A percentile compares a stretch with the other conserved stretches of the same genome.
Conservation (phyloP, 1,140 invertebrate genomes). For the Ceratoteleas bidentatus region DNA sequence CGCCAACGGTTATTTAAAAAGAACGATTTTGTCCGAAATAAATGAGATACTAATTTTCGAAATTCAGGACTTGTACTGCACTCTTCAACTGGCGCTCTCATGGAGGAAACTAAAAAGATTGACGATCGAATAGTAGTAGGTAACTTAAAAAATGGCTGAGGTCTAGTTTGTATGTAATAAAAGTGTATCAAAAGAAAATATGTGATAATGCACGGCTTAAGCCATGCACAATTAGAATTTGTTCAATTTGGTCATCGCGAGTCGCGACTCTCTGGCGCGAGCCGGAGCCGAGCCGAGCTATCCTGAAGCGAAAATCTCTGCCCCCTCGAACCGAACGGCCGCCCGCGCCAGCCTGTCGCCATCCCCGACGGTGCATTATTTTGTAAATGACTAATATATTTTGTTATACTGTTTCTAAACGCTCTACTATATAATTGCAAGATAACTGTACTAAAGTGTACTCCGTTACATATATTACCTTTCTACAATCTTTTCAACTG, state of each 20-base stretch:
- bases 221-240: slow-evolving; percentile 75
- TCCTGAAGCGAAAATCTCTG: background rate
- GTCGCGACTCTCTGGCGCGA: slow-evolving; percentile 67
- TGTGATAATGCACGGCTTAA: slow-evolving; percentile 78
- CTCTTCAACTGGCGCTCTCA: no score
- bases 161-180: slow-evolving; percentile 51
- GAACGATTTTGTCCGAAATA: no score
- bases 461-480: slow-evolving; percentile 52
- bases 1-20: no score
- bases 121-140: background rate
- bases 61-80: no score
- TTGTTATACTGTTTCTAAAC: slow-evolving; percentile 81
- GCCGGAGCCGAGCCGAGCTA: background rate
- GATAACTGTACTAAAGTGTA: slow-evolving; percentile 51
- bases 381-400: slow-evolving; percentile 81
- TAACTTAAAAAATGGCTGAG: slow-evolving; percentile 1
- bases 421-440: slow-evolving; percentile 68
- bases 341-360: slow-evolving; percentile 40
- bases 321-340: background rate
- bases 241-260: slow-evolving; percentile 71
- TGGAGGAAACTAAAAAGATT: background rate
- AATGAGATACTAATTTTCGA: no score
- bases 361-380: slow-evolving; percentile 71
- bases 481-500: slow-evolving; percentile 65
- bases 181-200: slow-evolving; percentile 68